Conservation (phyloP, 2,888 invertebrate species). For the Synanthedon vespiformis region DNA sequence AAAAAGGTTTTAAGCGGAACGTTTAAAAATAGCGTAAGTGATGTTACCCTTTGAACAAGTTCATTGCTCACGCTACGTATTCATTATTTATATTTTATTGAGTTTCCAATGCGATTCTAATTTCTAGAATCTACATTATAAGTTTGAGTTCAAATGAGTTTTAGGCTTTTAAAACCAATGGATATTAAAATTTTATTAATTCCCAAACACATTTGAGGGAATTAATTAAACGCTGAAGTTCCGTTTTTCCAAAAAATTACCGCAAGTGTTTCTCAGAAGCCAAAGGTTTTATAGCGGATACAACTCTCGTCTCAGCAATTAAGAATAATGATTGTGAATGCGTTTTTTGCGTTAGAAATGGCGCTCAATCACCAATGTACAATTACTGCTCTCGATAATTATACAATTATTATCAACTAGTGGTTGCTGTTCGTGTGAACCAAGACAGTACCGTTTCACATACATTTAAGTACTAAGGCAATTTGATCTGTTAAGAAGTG, state of each 20-base stretch:
- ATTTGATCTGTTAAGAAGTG: too few relatives aligned
- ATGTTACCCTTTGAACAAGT: constrained; percentile 43
- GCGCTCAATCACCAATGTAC: constrained; percentile 20
- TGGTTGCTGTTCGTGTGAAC: not conserved
- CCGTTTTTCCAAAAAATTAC: too few relatives aligned
- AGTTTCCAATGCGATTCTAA: too few relatives aligned
- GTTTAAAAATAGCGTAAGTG: constrained; percentile 59
- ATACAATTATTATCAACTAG: not conserved
- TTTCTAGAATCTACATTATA: too few relatives aligned
- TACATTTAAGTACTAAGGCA: not conserved
- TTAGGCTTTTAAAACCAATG: too few relatives aligned
- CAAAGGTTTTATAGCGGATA: constrained; percentile 17
- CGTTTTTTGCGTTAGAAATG: constrained; percentile 43
- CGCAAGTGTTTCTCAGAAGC: constrained; percentile 18
- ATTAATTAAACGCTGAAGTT: too few relatives aligned
- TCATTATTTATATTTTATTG: too few relatives aligned
- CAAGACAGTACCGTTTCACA: not conserved
- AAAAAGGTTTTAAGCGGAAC: constrained; percentile 33
- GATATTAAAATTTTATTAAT: too few relatives aligned
- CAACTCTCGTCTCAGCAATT: constrained; percentile 29
- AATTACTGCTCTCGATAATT: constrained; percentile 1
- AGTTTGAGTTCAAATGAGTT: too few relatives aligned
- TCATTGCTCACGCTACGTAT: not conserved
- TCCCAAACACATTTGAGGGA: too few relatives aligned
- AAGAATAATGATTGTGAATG: constrained; percentile 42